Evolutionary conservation across 2,113 vertebrate genomes (phyloP), one percentile per base, ranked within the genome.

Genomic region (Terrapene triunguis): DNA sequence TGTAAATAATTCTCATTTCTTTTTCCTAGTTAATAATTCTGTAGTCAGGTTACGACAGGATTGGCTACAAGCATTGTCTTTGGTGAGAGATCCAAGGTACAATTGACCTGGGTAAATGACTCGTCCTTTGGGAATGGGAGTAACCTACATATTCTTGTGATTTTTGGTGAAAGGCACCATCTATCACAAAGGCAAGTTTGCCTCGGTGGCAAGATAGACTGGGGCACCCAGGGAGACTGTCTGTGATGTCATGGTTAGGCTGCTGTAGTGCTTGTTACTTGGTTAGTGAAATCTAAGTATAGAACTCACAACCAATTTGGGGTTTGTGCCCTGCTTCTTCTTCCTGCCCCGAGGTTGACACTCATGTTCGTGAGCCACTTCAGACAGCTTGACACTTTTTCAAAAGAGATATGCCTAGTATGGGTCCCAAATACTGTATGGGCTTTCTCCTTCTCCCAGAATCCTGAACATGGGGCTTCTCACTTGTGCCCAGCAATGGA

Each of bases 401-500:
- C 8, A 69, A 57, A 10, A 27, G 55, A 57, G 10, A 57, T 25
- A 8, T n/a, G 62, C 62, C 0, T 0, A 74, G 51, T 4, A 27
- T 13, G 59, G 48, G 48, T 57, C 42, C 21, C 42, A 90, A 57
- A 25, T 19, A 54, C 53, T 54, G 53, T 54, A 4, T 83, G 59
- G 32, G 22, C 19, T 90, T 53, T 85, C 17, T 85, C 44, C 72
- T 48, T 76, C 21, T 72, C 11, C 0, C 12, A 29, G 84, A 24
- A 19, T 81, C n/a, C 44, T 50, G 48, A 78, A 12, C 3, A 59
- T 10, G 83, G 54, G 29, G 84, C 48, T 38, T 82, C 29, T 55
- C 47, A 24, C 5, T n/a, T 16, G 14, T 0, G 1, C 84, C 48
- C 48, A 82, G 1, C 0, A 2, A 59, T 48, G 32, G 59, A 35